phyloP scores from a whole-genome alignment of 2,888 invertebrate species.

The Euplagia quadripunctaria region DNA sequence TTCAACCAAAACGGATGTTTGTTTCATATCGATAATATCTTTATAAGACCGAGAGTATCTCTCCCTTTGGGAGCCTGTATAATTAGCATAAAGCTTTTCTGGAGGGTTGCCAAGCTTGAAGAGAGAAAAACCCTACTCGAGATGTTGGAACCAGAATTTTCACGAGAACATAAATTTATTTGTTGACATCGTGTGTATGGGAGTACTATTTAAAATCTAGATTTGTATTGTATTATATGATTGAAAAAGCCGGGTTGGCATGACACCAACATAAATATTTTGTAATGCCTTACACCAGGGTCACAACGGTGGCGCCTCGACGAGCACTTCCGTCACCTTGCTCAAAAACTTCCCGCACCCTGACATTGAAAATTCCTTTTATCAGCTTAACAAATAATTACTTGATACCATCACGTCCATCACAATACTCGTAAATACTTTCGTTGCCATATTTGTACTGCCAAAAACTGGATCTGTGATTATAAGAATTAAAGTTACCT shows the following conservation, averaged over 20 bases:
- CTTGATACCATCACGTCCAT: no score
- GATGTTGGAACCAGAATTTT: not conserved
- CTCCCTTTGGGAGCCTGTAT: not conserved
- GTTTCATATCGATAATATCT: not conserved
- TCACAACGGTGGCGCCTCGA: no score
- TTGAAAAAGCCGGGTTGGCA: not conserved
- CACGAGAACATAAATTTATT: not conserved
- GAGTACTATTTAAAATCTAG: not conserved
- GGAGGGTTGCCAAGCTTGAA: not conserved
- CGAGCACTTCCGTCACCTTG: no score
- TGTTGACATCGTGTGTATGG: not conserved
- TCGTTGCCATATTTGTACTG: no score
- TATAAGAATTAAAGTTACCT: no score
- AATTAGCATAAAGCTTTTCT: not conserved
- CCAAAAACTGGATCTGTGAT: no score
- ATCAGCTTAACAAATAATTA: no score
- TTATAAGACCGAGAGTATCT: not conserved
- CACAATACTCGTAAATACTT: no score
- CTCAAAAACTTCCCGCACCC: no score
- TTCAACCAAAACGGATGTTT: not conserved
- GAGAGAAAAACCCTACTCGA: not conserved
- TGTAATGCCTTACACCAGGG: not conserved
- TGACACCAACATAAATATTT: not conserved
- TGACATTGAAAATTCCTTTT: no score
- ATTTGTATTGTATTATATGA: not conserved